Percentiles rank a stretch among this genome's conserved stretches.
phyloP scores from a whole-genome alignment of 1,140 invertebrate genomes.

The Eufriesea mexicana region DNA sequence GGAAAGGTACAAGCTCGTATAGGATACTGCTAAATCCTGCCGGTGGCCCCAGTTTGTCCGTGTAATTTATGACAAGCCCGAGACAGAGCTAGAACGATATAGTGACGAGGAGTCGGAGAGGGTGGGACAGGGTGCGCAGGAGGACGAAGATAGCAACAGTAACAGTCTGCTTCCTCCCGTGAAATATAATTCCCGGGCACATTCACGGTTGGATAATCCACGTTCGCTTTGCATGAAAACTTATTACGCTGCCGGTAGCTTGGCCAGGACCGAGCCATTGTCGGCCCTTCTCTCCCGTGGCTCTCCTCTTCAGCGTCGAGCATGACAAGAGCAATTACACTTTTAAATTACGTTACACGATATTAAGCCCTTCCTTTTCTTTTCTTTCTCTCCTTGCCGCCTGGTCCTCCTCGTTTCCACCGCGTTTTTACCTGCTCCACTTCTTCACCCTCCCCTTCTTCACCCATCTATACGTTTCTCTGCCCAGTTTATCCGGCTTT shows the following conservation, averaged over 20 bases:
- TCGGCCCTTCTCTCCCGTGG: slow-evolving; percentile 48
- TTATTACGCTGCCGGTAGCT: slow-evolving; percentile 79
- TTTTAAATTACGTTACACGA: slow-evolving; percentile 83
- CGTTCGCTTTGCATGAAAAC: slow-evolving; percentile 82
- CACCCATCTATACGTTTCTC: neutral
- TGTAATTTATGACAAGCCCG: slow-evolving; percentile 78
- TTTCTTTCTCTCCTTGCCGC: slow-evolving; percentile 61
- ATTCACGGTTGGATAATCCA: slow-evolving; percentile 82
- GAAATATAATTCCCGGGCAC: slow-evolving; percentile 82
- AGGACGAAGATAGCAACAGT: slow-evolving; percentile 74
- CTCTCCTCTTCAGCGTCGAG: slow-evolving; percentile 69
- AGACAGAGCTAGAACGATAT: slow-evolving; percentile 11
- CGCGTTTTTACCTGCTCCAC: slow-evolving; percentile 26
- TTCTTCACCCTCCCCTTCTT: slow-evolving; percentile 32
- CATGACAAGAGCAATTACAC: slow-evolving; percentile 82
- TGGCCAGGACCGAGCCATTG: slow-evolving; percentile 55
- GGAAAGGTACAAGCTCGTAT: slow-evolving; percentile 61
- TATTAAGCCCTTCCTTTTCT: slow-evolving; percentile 80
- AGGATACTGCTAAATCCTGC: slow-evolving; percentile 68
- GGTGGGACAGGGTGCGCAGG: neutral
- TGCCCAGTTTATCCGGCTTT: slow-evolving; percentile 14
- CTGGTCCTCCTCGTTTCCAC: slow-evolving; percentile 41
- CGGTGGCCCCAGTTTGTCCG: slow-evolving; percentile 61
- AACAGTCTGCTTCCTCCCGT: slow-evolving; percentile 81
- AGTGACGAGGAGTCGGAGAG: neutral